A percentile compares a stretch with the other conserved stretches of the same genome.
These are phyloP conservation scores for Apus apus DNA, from an alignment of 2,113 vertebrate species.

Conservation along the genomic window DNA sequence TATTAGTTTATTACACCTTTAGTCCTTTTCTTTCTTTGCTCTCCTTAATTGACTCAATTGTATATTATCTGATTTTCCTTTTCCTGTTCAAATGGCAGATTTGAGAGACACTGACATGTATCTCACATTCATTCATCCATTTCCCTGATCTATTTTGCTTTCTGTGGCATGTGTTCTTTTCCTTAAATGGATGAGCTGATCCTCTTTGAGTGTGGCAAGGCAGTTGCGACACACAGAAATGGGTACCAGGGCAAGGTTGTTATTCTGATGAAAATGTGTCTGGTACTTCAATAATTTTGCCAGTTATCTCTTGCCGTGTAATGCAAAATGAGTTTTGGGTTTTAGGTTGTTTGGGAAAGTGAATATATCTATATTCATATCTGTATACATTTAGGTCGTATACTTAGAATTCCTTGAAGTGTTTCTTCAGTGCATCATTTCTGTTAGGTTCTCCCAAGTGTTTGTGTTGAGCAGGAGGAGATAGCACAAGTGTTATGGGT, in stretches of 20 bases:
- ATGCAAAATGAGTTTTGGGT: background rate
- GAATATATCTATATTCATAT: background rate
- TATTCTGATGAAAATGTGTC: background rate
- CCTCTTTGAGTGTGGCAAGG: fast-evolving
- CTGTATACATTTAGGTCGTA: background rate
- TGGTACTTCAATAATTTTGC: background rate
- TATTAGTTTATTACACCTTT: background rate
- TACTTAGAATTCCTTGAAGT: background rate
- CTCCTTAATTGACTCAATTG: background rate
- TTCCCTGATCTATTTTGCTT: background rate
- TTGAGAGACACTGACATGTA: background rate
- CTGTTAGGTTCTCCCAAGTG: background rate
- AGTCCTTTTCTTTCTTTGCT: background rate
- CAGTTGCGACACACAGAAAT: background rate
- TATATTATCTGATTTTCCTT: background rate
- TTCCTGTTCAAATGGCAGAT: background rate
- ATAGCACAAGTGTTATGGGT: background rate
- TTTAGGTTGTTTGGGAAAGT: background rate
- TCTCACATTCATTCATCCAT: background rate
- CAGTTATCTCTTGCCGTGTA: background rate
- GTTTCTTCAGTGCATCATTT: background rate
- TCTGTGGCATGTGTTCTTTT: background rate
- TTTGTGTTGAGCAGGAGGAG: background rate
- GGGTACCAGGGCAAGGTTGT: background rate
- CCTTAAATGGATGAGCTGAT: background rate